Evolutionary conservation across 1,140 invertebrate species (phyloP).

Genomic region (Trypoxylus dichotomus): DNA sequence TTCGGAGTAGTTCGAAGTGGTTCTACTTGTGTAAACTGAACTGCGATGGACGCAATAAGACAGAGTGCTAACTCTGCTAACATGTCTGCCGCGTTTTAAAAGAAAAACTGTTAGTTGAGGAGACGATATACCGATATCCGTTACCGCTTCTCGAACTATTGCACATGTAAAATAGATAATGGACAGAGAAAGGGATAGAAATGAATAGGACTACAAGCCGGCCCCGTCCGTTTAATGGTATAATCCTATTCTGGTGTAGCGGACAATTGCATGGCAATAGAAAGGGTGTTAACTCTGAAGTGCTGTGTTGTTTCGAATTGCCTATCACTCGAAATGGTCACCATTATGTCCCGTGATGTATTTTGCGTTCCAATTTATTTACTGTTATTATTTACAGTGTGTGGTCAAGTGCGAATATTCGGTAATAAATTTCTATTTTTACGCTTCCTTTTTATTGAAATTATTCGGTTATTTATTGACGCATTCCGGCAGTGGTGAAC

Average conservation of each 20-base stretch:
- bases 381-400: conserved; percentile 27
- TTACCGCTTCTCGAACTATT: neutral
- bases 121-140: neutral
- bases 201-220: conserved; percentile 8
- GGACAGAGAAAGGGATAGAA: conserved; percentile 6
- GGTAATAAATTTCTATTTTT: conserved; percentile 28
- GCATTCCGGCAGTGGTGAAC: neutral
- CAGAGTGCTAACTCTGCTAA: conserved; percentile 45
- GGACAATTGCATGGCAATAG: conserved; percentile 35
- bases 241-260: conserved; percentile 32
- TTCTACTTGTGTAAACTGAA: conserved; percentile 42
- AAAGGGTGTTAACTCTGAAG: conserved; percentile 36
- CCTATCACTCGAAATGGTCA: conserved; percentile 35
- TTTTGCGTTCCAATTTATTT: conserved; percentile 32
- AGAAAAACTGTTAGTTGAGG: conserved; percentile 11
- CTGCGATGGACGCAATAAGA: conserved; percentile 47
- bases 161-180: conserved; percentile 12
- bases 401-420: conserved; percentile 28
- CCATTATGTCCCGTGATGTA: conserved; percentile 34
- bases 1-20: conserved; percentile 42
- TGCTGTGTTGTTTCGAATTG: conserved; percentile 33
- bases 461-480: conserved; percentile 27
- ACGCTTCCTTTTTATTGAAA: conserved; percentile 30
- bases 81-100: conserved; percentile 20
- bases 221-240: conserved; percentile 26